Evolutionary conservation across 2,113 vertebrate genomes (phyloP), one percentile per base, ranked within the genome.

Genomic region (Chloropsis hardwickii): DNA sequence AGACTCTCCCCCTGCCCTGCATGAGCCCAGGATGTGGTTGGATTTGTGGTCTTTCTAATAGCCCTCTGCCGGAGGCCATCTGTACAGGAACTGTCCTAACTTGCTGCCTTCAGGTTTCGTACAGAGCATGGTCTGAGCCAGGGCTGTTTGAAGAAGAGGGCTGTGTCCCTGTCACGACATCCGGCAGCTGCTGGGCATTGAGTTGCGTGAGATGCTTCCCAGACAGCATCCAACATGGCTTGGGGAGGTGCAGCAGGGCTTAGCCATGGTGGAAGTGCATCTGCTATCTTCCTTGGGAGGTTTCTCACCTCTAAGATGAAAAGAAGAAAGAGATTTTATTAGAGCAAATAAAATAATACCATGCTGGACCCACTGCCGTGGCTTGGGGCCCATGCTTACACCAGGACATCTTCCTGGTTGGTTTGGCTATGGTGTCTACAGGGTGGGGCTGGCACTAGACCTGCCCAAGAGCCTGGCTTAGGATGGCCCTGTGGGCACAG

Each of bases 321-420:
- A 40, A 40, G 61, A 39, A 31, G 22, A 35, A 56, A 31, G 42
- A 22, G 18, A 25, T 8, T 66, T 76, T 50, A 58, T 72, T n/a
- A 48, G 18, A 64, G 37, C 9, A 15, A 77, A 23, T 25, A 5
- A 31, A 86, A 44, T 24, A 45, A 39, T 9, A 2, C 2, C 6
- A 29, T 10, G 6, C 50, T 67, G 62, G 67, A 39, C 16, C 47
- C 1, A 2, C 45, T 62, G 70, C 24, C 2, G 0, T 69, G 42
- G 22, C 61, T 40, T 4, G 0, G 20, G 29, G 21, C 40, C 20
- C 0, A 0, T 71, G 14, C 28, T 69, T 58, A 42, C 72, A 20
- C 37, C 4, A 0, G 51, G 28, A 42, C 0, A 0, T 25, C 27
- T 47, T 62, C 28, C 60, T 40, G 45, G 56, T 47, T 37, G 42